phyloP scores from a whole-genome alignment of 2,113 vertebrate species.

The Nettapus auritus region DNA sequence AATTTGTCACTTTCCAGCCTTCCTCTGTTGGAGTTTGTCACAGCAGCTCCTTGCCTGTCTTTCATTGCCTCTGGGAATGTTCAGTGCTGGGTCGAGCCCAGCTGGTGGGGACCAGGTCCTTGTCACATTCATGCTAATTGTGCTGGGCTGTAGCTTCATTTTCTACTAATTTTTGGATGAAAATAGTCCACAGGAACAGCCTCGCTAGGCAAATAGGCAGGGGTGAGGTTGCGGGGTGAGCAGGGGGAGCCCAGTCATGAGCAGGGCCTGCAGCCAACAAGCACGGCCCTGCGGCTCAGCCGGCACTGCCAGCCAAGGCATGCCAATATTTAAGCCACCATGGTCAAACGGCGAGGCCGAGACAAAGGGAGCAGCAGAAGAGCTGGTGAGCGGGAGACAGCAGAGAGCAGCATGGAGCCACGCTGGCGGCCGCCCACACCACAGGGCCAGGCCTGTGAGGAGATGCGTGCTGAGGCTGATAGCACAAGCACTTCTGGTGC shows the following conservation, averaged over 20 bases:
- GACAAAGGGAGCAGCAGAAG: neutral
- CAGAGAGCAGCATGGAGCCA: slow-evolving; percentile 80
- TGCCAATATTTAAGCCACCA: neutral
- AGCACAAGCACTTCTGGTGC: rapidly evolving
- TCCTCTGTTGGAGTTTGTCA: rapidly evolving
- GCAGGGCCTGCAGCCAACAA: neutral
- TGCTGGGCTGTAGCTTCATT: neutral
- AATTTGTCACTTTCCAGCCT: neutral
- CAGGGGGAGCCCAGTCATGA: neutral
- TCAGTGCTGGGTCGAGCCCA: too few relatives aligned
- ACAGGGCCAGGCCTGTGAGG: neutral
- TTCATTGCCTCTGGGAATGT: too few relatives aligned
- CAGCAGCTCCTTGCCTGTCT: rapidly evolving
- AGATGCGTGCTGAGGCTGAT: neutral
- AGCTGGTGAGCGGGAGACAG: slow-evolving; percentile 48
- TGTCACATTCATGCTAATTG: too few relatives aligned
- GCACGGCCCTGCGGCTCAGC: neutral
- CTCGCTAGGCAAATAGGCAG: neutral
- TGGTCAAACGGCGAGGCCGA: neutral
- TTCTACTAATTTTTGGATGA: neutral
- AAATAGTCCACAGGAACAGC: neutral
- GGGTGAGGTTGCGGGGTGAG: too few relatives aligned
- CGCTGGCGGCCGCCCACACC: slow-evolving; percentile 1
- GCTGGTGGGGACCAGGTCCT: too few relatives aligned
- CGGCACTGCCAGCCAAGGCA: neutral